phyloP scores from a whole-genome alignment of 1,140 invertebrate species.

The Oscheius sp. region DNA sequence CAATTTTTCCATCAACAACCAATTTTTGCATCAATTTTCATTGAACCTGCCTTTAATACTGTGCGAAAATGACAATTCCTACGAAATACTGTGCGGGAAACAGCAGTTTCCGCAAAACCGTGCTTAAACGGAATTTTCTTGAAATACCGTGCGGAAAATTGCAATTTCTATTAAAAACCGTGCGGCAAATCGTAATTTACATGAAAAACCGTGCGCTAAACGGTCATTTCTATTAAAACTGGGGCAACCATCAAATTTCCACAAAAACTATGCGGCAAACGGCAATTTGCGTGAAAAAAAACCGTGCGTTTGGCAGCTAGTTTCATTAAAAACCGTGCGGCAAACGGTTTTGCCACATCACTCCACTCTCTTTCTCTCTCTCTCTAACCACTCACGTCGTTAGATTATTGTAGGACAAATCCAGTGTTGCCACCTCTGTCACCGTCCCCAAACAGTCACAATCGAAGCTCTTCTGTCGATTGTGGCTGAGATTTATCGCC shows the following conservation, averaged over 20 bases:
- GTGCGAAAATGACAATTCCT: too few species aligned
- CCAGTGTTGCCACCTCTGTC: conserved; percentile 10
- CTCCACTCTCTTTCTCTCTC: neutral
- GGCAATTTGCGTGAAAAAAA: neutral
- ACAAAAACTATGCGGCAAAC: too few species aligned
- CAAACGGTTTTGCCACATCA: too few species aligned
- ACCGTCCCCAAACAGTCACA: neutral
- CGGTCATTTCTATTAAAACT: neutral
- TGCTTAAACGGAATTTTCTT: too few species aligned
- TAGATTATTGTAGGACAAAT: conserved; percentile 24
- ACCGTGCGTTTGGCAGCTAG: neutral
- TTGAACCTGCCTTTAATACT: too few species aligned
- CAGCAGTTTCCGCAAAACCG: too few species aligned
- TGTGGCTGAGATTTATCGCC: conserved; percentile 1
- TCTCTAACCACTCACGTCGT: conserved; percentile 10
- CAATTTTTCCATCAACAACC: neutral
- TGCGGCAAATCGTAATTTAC: too few species aligned
- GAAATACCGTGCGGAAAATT: too few species aligned
- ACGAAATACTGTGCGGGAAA: too few species aligned
- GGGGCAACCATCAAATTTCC: neutral
- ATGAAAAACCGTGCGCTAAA: too few species aligned
- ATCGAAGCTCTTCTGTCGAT: neutral
- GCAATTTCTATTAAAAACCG: too few species aligned
- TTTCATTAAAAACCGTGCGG: neutral
- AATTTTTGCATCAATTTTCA: too few species aligned